Evolutionary conservation across 2,888 invertebrate species (phyloP).

Genomic region (Leucania comma): DNA sequence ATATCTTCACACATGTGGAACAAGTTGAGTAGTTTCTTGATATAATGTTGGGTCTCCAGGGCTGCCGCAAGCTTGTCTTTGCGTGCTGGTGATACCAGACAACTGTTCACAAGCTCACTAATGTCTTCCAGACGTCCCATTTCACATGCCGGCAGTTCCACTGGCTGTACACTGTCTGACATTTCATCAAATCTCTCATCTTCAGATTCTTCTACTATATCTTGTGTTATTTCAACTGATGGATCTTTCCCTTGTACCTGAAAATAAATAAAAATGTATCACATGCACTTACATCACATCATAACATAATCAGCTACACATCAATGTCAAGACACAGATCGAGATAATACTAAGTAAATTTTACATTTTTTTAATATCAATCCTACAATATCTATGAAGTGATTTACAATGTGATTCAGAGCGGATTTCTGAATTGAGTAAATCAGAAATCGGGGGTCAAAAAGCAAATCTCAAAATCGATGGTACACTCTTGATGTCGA

Average conservation of each 20-base stretch:
- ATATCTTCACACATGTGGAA: slow-evolving; percentile 99
- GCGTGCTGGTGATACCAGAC: slow-evolving; percentile 96
- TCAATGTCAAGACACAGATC: slow-evolving; percentile 36
- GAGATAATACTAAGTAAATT: slow-evolving; percentile 19
- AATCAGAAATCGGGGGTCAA: too few relatives aligned
- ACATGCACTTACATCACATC: slow-evolving; percentile 11
- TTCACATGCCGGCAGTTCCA: slow-evolving; percentile 98
- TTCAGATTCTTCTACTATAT: slow-evolving; percentile 98
- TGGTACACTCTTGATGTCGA: background rate
- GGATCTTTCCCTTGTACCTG: slow-evolving; percentile 99
- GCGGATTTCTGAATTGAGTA: too few relatives aligned
- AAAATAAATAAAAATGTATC: slow-evolving; percentile 58
- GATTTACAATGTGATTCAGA: slow-evolving; percentile 18
- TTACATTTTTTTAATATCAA: slow-evolving; percentile 21
- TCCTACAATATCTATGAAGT: slow-evolving; percentile 11
- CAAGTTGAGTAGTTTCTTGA: slow-evolving; percentile 97
- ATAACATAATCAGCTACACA: slow-evolving; percentile 29
- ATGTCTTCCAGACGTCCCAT: slow-evolving; percentile 98
- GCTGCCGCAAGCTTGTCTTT: slow-evolving; percentile 98
- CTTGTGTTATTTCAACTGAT: slow-evolving; percentile 99
- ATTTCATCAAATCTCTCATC: slow-evolving; percentile 99
- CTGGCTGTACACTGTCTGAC: slow-evolving; percentile 98
- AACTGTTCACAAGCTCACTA: slow-evolving; percentile 97
- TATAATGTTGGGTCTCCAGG: slow-evolving; percentile 98
- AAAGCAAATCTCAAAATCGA: slow-evolving; percentile 1